phyloP scores from a whole-genome alignment of 2,888 invertebrate species.

The Drosophila mettleri region DNA sequence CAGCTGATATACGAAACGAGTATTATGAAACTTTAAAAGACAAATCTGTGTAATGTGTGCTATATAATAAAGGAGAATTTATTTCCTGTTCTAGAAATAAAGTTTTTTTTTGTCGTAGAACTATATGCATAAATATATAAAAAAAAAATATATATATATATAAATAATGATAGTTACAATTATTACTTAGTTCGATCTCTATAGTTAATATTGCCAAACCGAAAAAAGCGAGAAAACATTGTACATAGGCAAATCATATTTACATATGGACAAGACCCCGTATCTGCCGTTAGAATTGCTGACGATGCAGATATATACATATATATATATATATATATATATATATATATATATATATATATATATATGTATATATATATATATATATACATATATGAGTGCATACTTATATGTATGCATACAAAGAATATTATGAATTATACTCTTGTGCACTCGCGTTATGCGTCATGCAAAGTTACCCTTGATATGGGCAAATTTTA shows the following conservation, averaged over 20 bases:
- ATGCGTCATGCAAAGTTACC: constrained; percentile 40
- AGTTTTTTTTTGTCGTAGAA: constrained; percentile 10
- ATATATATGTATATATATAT: not conserved
- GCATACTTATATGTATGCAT: not conserved
- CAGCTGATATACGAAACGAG: constrained; percentile 10
- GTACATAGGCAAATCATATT: constrained; percentile 23
- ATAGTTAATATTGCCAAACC: constrained; percentile 9
- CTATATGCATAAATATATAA: constrained; percentile 11
- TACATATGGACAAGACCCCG: constrained; percentile 18
- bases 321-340: not conserved
- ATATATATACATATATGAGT: constrained; percentile 1
- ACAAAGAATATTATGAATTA: constrained; percentile 29
- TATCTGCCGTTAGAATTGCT: constrained; percentile 12
- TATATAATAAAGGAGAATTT: constrained; percentile 11
- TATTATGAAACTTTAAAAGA: constrained; percentile 20
- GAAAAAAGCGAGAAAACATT: not conserved
- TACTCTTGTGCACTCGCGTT: constrained; percentile 41
- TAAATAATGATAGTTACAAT: not conserved
- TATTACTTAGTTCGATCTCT: constrained; percentile 15
- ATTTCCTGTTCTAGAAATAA: constrained; percentile 12
- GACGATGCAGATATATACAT: constrained; percentile 8
- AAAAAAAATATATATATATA: not conserved
- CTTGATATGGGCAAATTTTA: constrained; percentile 51
- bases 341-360: not conserved
- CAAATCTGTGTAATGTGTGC: constrained; percentile 21